A percentile compares a stretch with the other conserved stretches of the same genome.
These are phyloP conservation scores for Cisticola juncidis DNA, from an alignment of 2,113 vertebrate species.

Conservation along the genomic window DNA sequence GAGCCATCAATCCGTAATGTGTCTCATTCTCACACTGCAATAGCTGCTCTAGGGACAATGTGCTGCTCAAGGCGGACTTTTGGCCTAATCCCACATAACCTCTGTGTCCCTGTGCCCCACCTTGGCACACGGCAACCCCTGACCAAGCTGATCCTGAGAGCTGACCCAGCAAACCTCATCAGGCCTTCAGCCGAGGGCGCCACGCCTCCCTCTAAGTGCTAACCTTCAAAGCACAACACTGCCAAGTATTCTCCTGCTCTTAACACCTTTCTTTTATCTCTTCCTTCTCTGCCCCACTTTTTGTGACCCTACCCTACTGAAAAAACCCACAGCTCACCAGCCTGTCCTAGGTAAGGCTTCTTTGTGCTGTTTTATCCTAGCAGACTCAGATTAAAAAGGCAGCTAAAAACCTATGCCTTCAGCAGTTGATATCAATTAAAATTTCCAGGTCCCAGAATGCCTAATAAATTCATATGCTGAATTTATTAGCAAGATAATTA, in stretches of 20 bases:
- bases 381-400: neutral
- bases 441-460: neutral
- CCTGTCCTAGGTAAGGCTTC: neutral
- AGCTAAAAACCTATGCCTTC: neutral
- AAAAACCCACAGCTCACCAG: neutral
- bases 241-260: neutral
- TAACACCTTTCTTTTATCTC: neutral
- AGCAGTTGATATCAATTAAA: neutral
- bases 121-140: neutral
- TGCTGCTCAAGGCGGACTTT: neutral
- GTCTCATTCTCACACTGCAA: neutral
- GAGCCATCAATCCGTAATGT: neutral
- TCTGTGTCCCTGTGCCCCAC: neutral
- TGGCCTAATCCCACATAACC: neutral
- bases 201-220: rapidly evolving
- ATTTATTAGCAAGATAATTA: neutral
- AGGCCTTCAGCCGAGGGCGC: neutral
- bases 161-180: neutral
- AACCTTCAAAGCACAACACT: neutral
- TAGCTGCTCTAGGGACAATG: neutral
- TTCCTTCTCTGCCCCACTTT: neutral
- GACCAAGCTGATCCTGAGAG: neutral
- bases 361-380: neutral
- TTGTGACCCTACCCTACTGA: neutral
- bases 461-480: neutral